A percentile compares a stretch with the other conserved stretches of the same genome.
phyloP scores from a whole-genome alignment of 2,888 invertebrate genomes.

The Suillia variegata region DNA sequence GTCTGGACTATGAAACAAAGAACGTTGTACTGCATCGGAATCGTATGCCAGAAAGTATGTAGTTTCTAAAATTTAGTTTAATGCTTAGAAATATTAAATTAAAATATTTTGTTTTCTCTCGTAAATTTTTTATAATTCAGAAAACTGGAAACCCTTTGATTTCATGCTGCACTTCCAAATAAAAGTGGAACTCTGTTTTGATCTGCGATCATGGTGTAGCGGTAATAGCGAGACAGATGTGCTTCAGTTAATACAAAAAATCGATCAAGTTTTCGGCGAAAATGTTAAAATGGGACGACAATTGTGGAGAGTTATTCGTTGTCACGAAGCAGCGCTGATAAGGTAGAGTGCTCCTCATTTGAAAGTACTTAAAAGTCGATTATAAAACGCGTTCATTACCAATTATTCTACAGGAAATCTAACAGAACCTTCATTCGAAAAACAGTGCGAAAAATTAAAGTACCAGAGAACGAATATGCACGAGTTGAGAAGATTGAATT shows the following conservation, averaged over 20 bases:
- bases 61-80: not conserved
- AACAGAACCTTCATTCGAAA: conserved; percentile 39
- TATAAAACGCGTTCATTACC: not conserved
- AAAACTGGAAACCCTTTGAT: conserved; percentile 35
- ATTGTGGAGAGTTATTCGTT: conserved; percentile 31
- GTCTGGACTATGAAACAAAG: conserved; percentile 30
- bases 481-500: conserved; percentile 31
- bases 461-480: conserved; percentile 19
- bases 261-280: conserved; percentile 35
- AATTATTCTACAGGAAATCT: conserved; percentile 29
- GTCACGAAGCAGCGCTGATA: conserved; percentile 30
- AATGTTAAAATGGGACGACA: conserved; percentile 24
- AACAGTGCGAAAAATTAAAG: conserved; percentile 24
- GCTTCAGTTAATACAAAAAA: conserved; percentile 24
- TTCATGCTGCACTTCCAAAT: conserved; percentile 44
- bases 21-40: conserved; percentile 22
- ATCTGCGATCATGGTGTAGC: conserved; percentile 26
- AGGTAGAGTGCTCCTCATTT: too few relatives aligned
- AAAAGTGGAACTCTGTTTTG: conserved; percentile 39
- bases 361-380: too few relatives aligned
- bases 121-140: too few relatives aligned
- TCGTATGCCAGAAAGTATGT: conserved; percentile 23
- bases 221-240: conserved; percentile 27
- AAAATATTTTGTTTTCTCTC: too few relatives aligned
- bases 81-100: too few relatives aligned